Conservation (phyloP, 2,113 vertebrate genomes). For the Crocuta crocuta region DNA sequence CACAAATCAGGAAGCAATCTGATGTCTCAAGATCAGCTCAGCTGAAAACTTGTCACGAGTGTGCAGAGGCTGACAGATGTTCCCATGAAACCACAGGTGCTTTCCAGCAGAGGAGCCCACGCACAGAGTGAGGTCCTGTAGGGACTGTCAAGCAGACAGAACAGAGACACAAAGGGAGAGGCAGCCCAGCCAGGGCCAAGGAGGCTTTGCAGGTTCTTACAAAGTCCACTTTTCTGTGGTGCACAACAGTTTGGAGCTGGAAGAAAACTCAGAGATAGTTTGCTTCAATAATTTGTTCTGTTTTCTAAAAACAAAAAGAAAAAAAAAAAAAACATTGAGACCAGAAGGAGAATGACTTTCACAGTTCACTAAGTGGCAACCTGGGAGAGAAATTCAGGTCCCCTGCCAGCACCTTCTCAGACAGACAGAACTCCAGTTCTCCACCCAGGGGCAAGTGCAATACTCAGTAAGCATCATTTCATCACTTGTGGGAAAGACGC, state of each 20-base stretch:
- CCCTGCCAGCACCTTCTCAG: not conserved
- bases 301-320: not conserved
- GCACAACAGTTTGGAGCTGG: not conserved
- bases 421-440: not conserved
- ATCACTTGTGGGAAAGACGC: not conserved
- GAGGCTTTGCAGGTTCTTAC: rapidly evolving
- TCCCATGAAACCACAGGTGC: rapidly evolving
- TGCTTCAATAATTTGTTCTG: not conserved
- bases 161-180: not conserved
- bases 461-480: not conserved
- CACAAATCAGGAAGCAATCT: not conserved
- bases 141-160: not conserved
- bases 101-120: not conserved
- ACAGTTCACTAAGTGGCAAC: too few relatives aligned
- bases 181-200: not conserved
- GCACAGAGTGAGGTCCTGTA: not conserved
- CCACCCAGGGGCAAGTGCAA: not conserved
- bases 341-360: not conserved
- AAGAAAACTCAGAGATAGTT: not conserved
- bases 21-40: not conserved
- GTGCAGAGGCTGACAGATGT: not conserved
- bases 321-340: not conserved
- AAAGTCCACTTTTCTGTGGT: rapidly evolving
- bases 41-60: not conserved
- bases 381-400: not conserved